A percentile compares a stretch with the other conserved stretches of the same genome.
phyloP scores from a whole-genome alignment of 2,797 vertebrate genomes.

The Lophius americanus region DNA sequence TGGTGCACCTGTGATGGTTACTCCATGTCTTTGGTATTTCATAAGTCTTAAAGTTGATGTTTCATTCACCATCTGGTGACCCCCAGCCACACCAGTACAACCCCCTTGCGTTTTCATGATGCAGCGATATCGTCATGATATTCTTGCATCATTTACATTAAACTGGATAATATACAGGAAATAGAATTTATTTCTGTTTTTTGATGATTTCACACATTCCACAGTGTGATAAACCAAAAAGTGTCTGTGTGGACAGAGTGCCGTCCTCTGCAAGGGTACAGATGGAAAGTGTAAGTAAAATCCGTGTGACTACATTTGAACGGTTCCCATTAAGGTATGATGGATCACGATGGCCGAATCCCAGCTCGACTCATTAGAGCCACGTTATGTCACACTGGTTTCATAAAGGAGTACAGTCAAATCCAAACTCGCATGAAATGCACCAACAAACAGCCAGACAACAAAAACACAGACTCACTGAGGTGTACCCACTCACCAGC shows the following conservation, averaged over 20 bases:
- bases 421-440: constrained; percentile 18
- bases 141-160: background rate
- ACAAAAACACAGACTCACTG: constrained; percentile 1
- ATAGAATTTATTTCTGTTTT: background rate
- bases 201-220: background rate
- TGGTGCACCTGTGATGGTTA: background rate
- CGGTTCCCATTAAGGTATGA: constrained; percentile 38
- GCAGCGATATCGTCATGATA: no score
- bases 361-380: constrained; percentile 30
- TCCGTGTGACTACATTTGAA: constrained; percentile 20
- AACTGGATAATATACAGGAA: background rate
- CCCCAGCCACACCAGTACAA: background rate
- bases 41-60: constrained; percentile 5
- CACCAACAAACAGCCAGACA: constrained; percentile 21
- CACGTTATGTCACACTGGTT: constrained; percentile 18
- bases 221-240: background rate
- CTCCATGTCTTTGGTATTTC: background rate
- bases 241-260: background rate
- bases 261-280: background rate
- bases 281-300: constrained; percentile 18
- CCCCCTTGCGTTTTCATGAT: background rate
- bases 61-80: constrained; percentile 6
- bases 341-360: constrained; percentile 43
- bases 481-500: background rate
- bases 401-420: constrained; percentile 15